Evolutionary conservation across 2,888 invertebrate genomes (phyloP).

Genomic region (Nomada goodeniana): DNA sequence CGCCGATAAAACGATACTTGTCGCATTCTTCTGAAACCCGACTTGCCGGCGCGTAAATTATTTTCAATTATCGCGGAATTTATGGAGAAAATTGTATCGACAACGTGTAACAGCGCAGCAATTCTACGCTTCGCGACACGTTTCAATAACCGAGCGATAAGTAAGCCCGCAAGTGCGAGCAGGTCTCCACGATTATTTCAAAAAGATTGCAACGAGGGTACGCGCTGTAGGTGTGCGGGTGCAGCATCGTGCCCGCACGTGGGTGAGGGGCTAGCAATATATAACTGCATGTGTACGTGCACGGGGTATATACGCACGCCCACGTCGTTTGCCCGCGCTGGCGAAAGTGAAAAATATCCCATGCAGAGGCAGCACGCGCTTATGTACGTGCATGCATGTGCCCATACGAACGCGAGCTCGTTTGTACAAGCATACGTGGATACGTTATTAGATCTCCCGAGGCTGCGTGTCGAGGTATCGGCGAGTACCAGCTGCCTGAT

Average conservation of each 20-base stretch:
- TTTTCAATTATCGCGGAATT: no score
- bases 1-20: no score
- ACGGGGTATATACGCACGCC: slow-evolving; percentile 68
- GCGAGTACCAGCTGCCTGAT: slow-evolving; percentile 68
- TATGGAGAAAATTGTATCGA: no score
- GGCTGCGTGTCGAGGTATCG: slow-evolving; percentile 68
- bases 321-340: slow-evolving; percentile 74
- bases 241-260: slow-evolving; percentile 54
- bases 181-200: background rate
- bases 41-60: no score
- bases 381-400: slow-evolving; percentile 8
- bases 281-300: slow-evolving; percentile 34
- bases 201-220: slow-evolving; percentile 11
- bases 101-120: background rate
- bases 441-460: slow-evolving; percentile 69
- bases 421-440: slow-evolving; percentile 52
- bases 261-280: slow-evolving; percentile 55
- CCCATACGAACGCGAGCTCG: slow-evolving; percentile 39
- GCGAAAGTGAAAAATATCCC: slow-evolving; percentile 77
- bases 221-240: slow-evolving; percentile 24
- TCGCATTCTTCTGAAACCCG: no score
- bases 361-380: slow-evolving; percentile 51
- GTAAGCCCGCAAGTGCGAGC: background rate
- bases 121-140: background rate
- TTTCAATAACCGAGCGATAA: background rate